phyloP scores from a whole-genome alignment of 2,113 vertebrate genomes.

The Furnarius figulus region DNA sequence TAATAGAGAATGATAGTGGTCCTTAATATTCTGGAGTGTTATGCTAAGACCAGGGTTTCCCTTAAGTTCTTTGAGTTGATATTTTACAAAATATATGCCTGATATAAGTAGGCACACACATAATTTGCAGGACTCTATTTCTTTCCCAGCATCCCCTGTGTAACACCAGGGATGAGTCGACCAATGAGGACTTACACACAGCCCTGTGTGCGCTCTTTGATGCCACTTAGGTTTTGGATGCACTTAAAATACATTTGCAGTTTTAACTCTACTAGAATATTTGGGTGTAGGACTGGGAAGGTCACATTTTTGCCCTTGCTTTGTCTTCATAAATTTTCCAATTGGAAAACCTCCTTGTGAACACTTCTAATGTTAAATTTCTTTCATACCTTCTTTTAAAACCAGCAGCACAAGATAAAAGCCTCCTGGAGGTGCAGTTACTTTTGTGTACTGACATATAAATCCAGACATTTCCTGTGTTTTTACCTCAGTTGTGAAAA shows the following conservation, averaged over 20 bases:
- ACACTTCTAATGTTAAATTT: not conserved
- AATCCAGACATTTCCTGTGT: not conserved
- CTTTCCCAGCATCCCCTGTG: not conserved
- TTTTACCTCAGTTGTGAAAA: not conserved
- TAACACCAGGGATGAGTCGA: not conserved
- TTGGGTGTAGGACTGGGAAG: not conserved
- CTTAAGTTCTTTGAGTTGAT: not conserved
- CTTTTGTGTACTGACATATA: not conserved
- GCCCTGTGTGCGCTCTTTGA: not conserved
- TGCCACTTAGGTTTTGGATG: not conserved
- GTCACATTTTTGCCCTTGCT: not conserved
- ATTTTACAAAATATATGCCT: rapidly evolving
- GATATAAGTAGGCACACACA: not conserved
- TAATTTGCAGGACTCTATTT: not conserved
- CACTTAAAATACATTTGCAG: not conserved
- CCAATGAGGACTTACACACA: not conserved
- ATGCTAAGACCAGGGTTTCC: not conserved
- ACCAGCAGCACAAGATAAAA: not conserved
- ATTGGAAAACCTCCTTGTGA: not conserved
- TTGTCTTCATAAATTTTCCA: not conserved
- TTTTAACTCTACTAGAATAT: not conserved
- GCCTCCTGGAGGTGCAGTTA: not conserved
- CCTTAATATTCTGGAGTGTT: not conserved
- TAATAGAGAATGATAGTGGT: not conserved
- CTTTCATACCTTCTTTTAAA: not conserved